Base-by-base conservation (phyloP, 2,113 vertebrate species). In the Brachyhypopomus gauderio region DNA sequence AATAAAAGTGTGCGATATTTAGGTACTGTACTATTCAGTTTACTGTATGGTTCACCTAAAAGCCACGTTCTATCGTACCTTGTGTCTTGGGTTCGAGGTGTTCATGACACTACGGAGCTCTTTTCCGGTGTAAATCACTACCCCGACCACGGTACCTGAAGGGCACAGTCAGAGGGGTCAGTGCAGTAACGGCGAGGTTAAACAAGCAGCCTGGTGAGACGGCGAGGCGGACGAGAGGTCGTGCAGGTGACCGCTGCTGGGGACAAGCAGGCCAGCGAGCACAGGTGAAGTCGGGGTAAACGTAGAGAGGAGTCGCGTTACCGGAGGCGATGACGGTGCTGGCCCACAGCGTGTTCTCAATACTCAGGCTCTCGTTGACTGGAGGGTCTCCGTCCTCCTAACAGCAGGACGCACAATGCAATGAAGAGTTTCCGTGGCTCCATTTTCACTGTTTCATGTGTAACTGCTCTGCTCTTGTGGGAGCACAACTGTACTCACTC, bases 61-160 rank as follows among this genome's bases (percentile, higher is more conserved):
- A 38, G n/a, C 14, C 16, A 66, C 7, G 30, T 22, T 20, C 48
- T 17, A 81, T 84, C 85, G 20, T 94, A 98, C 98, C 97, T 99
- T 99, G 83, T 96, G 97, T 22, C 96, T 92, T 0, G 98, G 97
- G 85, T 98, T 98, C 19, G 98, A 98, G 23, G 97, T 95, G 34
- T 99, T 99, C 98, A 99, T 99, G 81, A 99, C 98, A 19, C 98
- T 98, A 80, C 97, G 95, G 75, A 97, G 94, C 5, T 99, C 98
- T 88, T 94, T 94, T 17, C 98, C 98, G 0, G 97, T 99, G 88
- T 99, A 99, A 70, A 99, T 95, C 70, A 99, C 98, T n/a, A 98
- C 96, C 63, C 98, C 98, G 86, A 98, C 96, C 56, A 98, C 95
- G 0, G 98, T 99, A 62, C 98, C 98, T 99, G 60, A 55, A 17